Evolutionary conservation across 1,140 invertebrate genomes (phyloP), one percentile per base, ranked within the genome.

Genomic region (Diploscapter pachys): DNA sequence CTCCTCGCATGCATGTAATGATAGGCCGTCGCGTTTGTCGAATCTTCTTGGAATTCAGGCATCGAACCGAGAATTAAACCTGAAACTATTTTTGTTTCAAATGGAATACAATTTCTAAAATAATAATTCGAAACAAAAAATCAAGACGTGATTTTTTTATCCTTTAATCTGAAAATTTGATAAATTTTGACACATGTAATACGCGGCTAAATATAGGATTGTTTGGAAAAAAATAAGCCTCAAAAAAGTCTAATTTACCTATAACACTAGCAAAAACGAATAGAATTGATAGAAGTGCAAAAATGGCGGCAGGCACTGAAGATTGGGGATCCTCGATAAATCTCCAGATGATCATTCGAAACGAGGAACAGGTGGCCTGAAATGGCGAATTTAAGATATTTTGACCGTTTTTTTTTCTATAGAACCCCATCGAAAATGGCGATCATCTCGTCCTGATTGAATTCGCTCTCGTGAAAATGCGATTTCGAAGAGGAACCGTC

Each of bases 41-140:
- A 76, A 56, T 84, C 84, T 53, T 62, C 75, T 78, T 84, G 83
- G 59, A 85, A 84, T 72, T 84, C 83, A 11, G 83, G 83, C 83
- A 84, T 84, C 4, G 83, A 84, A 51, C 83, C 83, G 51, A 84
- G 73, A 64, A 84, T 83, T 3, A 84, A 73, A 6, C 81, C 81
- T 82, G 66, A 66, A 76, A 75, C 66, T 31, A 31, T 31, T 31
- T 31, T 31, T 31, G 31, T 31, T 31, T 31, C 31, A 31, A 31
- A 13, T 13, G 50, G 67, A 49, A n/a, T 9, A 62, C 31, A 8
- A 5, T 72, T n/a, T 48, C 31, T 51, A 48, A 31, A 72, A 75
- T 13, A 62, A 49, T 5, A n/a, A 50, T n/a, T 5, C 11, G 31
- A 62, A 56, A 55, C 67, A 13, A 54, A 11, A 8, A 48, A 63